Base-by-base conservation (phyloP, 2,888 invertebrate species). In the Limenitis camilla region DNA sequence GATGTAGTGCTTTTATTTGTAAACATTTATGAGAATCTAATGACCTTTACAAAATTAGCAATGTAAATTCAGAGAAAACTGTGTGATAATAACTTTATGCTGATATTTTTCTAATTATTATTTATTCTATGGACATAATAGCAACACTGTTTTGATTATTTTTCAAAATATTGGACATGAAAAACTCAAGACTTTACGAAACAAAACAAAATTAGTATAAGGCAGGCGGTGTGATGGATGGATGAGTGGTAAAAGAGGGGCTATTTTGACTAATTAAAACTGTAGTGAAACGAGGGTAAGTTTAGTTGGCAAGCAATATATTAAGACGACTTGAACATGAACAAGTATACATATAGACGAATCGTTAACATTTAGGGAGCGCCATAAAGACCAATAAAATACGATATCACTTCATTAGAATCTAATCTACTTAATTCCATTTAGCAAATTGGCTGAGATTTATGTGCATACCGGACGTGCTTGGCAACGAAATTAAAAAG, bases 31-130 rank as follows among this genome's bases (percentile, higher is more conserved):
- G 30, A 48, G 39, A 45, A 39, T 9, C 43, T 29, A 10, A 32
- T 35, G 54, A 52, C 54, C 52, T 55, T 36, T 46, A 19, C 28
- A 38, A 31, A 52, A 49, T 54, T 46, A 46, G 33, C 35, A 33
- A 40, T 52, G 43, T 31, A 51, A 40, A 52, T 52, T 52, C 35
- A 29, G 27, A 44, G 27, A 33, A 36, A 48, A 51, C 31, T 41
- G 39, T 45, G 10, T 40, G 30, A 51, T 19, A 28, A 49, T 40
- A 19, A 19, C 42, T 33, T 39, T 19, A 19, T 19, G 3, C 19
- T 19, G 19, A 19, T 19, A 19, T 19, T 9, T 35, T 10, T 38
- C 6, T 38, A n/a, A 38, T 11, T 19, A 1, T n/a, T 38, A 38
- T 38, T n/a, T n/a, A n/a, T n/a, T n/a, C n/a, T n/a, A n/a, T n/a